A percentile compares a stretch with the other conserved stretches of the same genome.
phyloP scores from a whole-genome alignment of 2,888 invertebrate genomes.

The Norana najaformis region DNA sequence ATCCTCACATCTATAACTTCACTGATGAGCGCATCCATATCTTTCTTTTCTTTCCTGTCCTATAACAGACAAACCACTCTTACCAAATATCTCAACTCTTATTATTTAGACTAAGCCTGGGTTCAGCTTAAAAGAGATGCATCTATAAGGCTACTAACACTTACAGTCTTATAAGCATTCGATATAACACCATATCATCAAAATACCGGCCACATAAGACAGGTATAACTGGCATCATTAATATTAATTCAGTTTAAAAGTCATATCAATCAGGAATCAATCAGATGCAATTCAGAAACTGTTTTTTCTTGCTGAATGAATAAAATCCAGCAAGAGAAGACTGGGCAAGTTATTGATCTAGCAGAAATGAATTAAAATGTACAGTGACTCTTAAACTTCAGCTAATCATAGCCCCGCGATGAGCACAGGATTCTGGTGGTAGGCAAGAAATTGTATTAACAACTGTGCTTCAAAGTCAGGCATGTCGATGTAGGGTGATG shows the following conservation, averaged over 20 bases:
- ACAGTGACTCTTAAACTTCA: too few relatives aligned
- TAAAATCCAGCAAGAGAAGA: too few relatives aligned
- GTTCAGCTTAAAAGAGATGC: neutral
- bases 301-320: neutral
- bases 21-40: neutral
- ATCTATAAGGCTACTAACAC: neutral
- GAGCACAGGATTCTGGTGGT: too few relatives aligned
- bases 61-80: neutral
- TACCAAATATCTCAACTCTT: neutral
- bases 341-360: too few relatives aligned
- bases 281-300: neutral
- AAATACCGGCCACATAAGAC: neutral
- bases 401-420: too few relatives aligned
- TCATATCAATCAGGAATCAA: neutral
- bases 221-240: neutral
- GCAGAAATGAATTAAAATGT: too few relatives aligned
- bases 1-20: neutral
- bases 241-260: neutral
- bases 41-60: neutral
- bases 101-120: neutral
- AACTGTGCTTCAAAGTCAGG: too few relatives aligned
- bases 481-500: too few relatives aligned
- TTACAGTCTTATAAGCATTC: neutral
- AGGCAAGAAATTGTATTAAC: too few relatives aligned
- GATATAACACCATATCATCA: neutral